These are phyloP conservation scores for Coryphaenoides rupestris DNA, from an alignment of 2,113 vertebrate genomes.

Conservation along the genomic window DNA sequence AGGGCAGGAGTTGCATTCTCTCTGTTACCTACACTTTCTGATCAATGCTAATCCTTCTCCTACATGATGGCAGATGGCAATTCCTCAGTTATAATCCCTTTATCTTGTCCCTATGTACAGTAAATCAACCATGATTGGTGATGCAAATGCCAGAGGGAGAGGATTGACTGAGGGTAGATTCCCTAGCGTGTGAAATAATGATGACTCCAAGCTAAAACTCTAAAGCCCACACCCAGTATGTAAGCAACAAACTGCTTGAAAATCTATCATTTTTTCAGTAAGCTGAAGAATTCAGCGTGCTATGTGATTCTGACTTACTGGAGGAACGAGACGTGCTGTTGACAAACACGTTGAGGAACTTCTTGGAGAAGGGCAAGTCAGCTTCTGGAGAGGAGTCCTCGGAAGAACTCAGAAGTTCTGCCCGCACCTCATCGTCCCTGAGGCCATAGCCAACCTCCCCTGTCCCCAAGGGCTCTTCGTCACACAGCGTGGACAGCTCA, in stretches of 20 bases:
- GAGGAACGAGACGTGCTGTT: constrained; percentile 96
- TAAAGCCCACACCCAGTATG: not conserved
- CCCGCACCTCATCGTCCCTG: constrained; percentile 50
- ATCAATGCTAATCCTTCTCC: not conserved
- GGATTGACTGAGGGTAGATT: constrained; percentile 37
- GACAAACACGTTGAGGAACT: constrained; percentile 97
- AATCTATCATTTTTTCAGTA: too few species aligned
- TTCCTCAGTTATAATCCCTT: constrained; percentile 26
- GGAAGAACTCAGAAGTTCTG: constrained; percentile 70
- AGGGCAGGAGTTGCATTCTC: not conserved
- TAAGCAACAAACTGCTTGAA: not conserved
- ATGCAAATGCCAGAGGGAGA: constrained; percentile 20
- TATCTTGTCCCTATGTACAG: constrained; percentile 47
- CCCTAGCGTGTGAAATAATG: constrained; percentile 8
- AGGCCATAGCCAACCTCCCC: constrained; percentile 53
- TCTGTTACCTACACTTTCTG: not conserved
- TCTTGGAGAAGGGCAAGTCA: constrained; percentile 95
- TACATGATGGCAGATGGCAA: constrained; percentile 20
- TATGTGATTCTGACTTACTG: constrained; percentile 76
- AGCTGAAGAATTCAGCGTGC: too few species aligned
- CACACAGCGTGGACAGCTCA: constrained; percentile 81
- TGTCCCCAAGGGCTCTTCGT: constrained; percentile 74
- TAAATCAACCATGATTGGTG: constrained; percentile 42
- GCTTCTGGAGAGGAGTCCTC: constrained; percentile 92
- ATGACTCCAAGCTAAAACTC: not conserved